Evolutionary conservation across 2,888 invertebrate genomes (phyloP), one percentile per base, ranked within the genome.

Genomic region (Nudaria mundana): DNA sequence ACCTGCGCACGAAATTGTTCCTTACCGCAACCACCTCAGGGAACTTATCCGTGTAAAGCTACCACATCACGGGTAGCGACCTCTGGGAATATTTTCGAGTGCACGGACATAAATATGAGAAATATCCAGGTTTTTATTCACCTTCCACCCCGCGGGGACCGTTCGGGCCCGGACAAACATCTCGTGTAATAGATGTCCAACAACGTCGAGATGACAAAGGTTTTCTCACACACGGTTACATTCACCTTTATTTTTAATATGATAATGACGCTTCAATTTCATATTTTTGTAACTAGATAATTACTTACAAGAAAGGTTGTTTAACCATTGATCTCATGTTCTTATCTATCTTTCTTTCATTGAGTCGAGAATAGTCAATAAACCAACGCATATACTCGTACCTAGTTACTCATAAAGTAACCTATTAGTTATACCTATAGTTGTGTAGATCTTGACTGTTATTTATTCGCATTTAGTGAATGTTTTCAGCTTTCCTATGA

Each of bases 61-160:
- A 50, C 32, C 42, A 48, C 52, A 51, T 59, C 56, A 66, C 63
- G 56, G 72, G 63, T 62, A 69, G 63, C 68, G 71, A 76, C 76
- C 85, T 76, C 75, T 70, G 71, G 66, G 76, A 81, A 85, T 82
- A 85, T 84, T 85, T 83, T 87, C 77, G 80, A 84, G 78, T 84
- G 82, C 81, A 87, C 81, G 72, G 76, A 81, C 79, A 85, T 86
- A 84, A 87, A 87, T 87, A 88, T 88, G 87, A 85, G 81, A 83
- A 81, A 85, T 86, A 81, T 83, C 75, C 76, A 78, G 73, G 81
- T 86, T 87, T 84, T 84, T 83, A 77, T 77, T 76, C 81, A 77
- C 77, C 78, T 78, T 72, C 63, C 77, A 50, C 71, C 66, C 73
- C 48, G 58, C 41, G 61, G 66, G 63, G 63, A 52, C 15, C 62